phyloP scores from a whole-genome alignment of 2,797 vertebrate genomes.

The Decapterus maruadsi region DNA sequence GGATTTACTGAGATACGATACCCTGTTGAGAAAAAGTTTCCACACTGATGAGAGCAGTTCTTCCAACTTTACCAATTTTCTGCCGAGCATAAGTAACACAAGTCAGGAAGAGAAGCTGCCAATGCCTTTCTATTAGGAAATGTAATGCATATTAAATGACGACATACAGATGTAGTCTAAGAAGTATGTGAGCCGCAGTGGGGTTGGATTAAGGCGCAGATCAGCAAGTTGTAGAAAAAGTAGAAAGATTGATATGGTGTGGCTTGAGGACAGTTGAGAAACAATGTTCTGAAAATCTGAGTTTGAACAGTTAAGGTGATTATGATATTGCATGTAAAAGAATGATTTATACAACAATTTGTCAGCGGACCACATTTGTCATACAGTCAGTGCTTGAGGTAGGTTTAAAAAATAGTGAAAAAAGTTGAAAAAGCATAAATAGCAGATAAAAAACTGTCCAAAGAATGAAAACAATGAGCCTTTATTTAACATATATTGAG shows the following conservation, averaged over 20 bases:
- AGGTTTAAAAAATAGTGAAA: too few species aligned
- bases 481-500: too few species aligned
- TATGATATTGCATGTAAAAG: slow-evolving; percentile 1
- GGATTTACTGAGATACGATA: slow-evolving; percentile 81
- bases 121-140: slow-evolving; percentile 55
- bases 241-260: slow-evolving; percentile 35
- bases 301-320: slow-evolving; percentile 32
- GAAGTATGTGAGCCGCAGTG: slow-evolving; percentile 27
- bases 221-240: slow-evolving; percentile 46
- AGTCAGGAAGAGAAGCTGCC: slow-evolving; percentile 56
- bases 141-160: slow-evolving; percentile 78
- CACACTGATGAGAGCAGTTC: slow-evolving; percentile 76
- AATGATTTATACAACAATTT: slow-evolving; percentile 10
- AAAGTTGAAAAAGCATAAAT: too few species aligned
- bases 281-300: not conserved
- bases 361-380: slow-evolving; percentile 23
- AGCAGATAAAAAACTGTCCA: too few species aligned
- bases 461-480: too few species aligned
- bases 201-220: slow-evolving; percentile 42
- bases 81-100: slow-evolving; percentile 68
- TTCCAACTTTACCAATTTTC: slow-evolving; percentile 79
- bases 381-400: too few species aligned
- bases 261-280: slow-evolving; percentile 25
- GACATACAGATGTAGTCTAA: slow-evolving; percentile 67
- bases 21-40: slow-evolving; percentile 83